Conservation (phyloP, 2,888 invertebrate species). For the Gandaritis pyraliata region DNA sequence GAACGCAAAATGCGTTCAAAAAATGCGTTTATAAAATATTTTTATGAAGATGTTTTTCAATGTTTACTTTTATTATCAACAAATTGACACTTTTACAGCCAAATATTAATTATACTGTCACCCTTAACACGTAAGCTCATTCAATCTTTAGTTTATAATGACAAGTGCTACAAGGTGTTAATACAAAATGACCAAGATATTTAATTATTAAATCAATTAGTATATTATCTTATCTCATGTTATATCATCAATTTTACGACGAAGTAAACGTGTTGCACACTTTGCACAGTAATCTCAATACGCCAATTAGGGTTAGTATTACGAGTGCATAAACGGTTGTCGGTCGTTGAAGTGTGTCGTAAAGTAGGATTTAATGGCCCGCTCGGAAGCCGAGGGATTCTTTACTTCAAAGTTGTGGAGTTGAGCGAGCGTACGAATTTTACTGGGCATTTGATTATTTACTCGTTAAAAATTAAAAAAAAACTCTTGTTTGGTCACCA, state of each 20-base stretch:
- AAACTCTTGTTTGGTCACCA: too few species aligned
- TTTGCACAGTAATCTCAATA: slow-evolving; percentile 70
- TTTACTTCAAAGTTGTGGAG: slow-evolving; percentile 46
- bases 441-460: slow-evolving; percentile 1
- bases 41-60: background rate
- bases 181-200: slow-evolving; percentile 18
- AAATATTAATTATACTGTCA: slow-evolving; percentile 20
- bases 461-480: too few species aligned
- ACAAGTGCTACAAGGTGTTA: slow-evolving; percentile 20
- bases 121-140: slow-evolving; percentile 14
- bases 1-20: too few species aligned
- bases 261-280: slow-evolving; percentile 54
- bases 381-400: slow-evolving; percentile 66
- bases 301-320: slow-evolving; percentile 77
- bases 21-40: background rate
- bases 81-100: slow-evolving; percentile 14
- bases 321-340: slow-evolving; percentile 70
- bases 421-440: slow-evolving; percentile 27
- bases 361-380: slow-evolving; percentile 76
- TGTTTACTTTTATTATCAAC: slow-evolving; percentile 2
- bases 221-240: slow-evolving; percentile 29
- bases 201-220: slow-evolving; percentile 23
- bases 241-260: slow-evolving; percentile 24
- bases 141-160: slow-evolving; percentile 11
- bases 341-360: slow-evolving; percentile 66